Evolutionary conservation across 1,140 invertebrate genomes (phyloP), one percentile per base, ranked within the genome.

Genomic region (Eciton burchellii): DNA sequence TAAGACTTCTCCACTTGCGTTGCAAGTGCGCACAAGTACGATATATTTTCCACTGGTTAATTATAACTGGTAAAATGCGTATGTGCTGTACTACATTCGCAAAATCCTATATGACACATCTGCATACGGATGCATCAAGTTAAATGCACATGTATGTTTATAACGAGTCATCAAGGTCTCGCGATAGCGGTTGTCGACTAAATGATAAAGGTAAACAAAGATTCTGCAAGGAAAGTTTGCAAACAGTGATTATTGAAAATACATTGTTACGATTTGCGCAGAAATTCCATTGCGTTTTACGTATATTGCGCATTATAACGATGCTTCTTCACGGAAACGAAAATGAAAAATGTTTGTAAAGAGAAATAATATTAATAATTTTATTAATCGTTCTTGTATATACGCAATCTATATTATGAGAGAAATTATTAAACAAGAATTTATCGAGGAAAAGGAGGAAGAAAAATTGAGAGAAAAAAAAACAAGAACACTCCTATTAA

Each of bases 201-300:
- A 21, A 12, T 70, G 4, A 68, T 70, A 6, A 9, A 14, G 4
- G 19, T 19, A 24, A 43, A n/a, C 12, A 56, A 57, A 79, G n/a
- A 68, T 26, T 19, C 26, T 1, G 21, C 2, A 21, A 29, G 4
- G 2, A 43, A 24, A 77, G 74, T 79, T 70, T 79, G 56, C n/a
- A 79, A 79, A 57, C 63, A 79, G 19, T 6, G 24, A 77, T 68
- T 6, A 43, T 56, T 26, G 0, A 70, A 49, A 68, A 5, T 21
- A 3, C 19, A 49, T 35, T 52, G 11, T 6, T 35, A 11, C 8
- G 3, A 54, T 59, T 43, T 5, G 9, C 19, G 12, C 19, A 49
- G 12, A 24, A 21, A 76, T 60, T n/a, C 24, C 9, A 45, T 19
- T n/a, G 26, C 26, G 21, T 5, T 65, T 47, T 47, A 47, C 41